Conservation (phyloP, 2,888 invertebrate genomes). For the Stenotaenia linearis region DNA sequence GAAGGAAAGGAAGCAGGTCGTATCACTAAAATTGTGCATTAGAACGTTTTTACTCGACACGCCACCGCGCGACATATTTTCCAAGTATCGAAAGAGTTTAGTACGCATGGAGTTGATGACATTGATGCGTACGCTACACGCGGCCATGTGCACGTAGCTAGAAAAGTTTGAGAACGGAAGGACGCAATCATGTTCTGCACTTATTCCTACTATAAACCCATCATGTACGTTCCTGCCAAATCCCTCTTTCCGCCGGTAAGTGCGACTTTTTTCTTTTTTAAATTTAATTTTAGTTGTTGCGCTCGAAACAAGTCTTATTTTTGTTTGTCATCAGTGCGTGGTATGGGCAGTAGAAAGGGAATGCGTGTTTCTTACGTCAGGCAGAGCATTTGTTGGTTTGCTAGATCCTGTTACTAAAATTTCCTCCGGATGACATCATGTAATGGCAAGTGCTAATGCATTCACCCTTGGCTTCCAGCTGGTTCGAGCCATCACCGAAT, state of each 20-base stretch:
- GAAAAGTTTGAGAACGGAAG: not conserved
- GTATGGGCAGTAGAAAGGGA: not conserved
- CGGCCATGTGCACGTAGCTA: not conserved
- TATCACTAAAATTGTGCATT: not conserved
- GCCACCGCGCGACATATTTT: not conserved
- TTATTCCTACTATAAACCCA: constrained; percentile 36
- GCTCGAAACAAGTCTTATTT: not conserved
- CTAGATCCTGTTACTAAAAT: not conserved
- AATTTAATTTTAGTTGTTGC: not conserved
- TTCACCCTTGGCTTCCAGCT: not conserved
- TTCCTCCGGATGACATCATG: not conserved
- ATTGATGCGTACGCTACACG: not conserved
- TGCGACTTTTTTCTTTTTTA: not conserved
- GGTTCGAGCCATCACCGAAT: not conserved
- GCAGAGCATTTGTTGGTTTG: not conserved
- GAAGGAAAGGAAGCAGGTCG: not conserved
- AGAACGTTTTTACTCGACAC: not conserved
- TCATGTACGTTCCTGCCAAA: constrained; percentile 35
- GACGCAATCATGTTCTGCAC: constrained; percentile 35
- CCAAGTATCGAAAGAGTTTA: not conserved
- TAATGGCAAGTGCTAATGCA: not conserved
- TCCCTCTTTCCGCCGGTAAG: constrained; percentile 36
- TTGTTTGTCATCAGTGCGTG: not conserved
- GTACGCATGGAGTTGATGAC: not conserved
- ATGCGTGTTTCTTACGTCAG: not conserved